Evolutionary conservation across 2,888 invertebrate species (phyloP), one percentile per base, ranked within the genome.

Genomic region (Polylopha cassiicola): DNA sequence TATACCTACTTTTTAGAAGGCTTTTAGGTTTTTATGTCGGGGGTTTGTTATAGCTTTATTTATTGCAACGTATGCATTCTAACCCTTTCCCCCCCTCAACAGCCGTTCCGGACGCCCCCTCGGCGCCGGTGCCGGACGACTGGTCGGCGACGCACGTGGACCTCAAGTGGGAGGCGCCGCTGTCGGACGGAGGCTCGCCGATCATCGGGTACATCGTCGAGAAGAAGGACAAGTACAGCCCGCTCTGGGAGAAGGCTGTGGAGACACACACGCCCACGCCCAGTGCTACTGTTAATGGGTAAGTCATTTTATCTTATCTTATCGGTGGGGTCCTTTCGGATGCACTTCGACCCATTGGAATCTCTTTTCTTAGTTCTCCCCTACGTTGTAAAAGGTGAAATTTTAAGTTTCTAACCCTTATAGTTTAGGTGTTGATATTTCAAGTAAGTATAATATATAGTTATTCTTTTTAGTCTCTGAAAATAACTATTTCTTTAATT

Each of bases 121-220:
- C 95, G 10, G 90, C 92, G n/a, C 98, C 98, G 1, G 94, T 94
- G 50, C 94, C 95, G 0, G 90, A 90, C 42, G 97, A 98, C 77
- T 97, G 97, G 94, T 95, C 95, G 33, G 94, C 95, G 28, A 95
- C 92, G 61, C 95, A 95, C 70, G 95, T 96, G 53, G 96, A 95
- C 60, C 89, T 98, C 37, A 91, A 92, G 55, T 98, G 98, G 98
- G 88, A 91, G 48, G 91, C 95, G 49, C 98, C 98, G 0, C 86
- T 91, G 32, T 91, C 92, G 20, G 95, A 97, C 69, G 99, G 99
- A 18, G 99, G 99, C 9, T 92, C 98, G 2, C 97, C 98, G 11
- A 94, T 99, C 64, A 92, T 93, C 49, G 93, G 97, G 3, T 98
- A 97, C 72, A 93, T 97, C 48, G 89, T 98, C 53, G 97, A 98